These are phyloP conservation scores for Miltochrista miniata DNA, from an alignment of 2,888 invertebrate species.

Conservation along the genomic window DNA sequence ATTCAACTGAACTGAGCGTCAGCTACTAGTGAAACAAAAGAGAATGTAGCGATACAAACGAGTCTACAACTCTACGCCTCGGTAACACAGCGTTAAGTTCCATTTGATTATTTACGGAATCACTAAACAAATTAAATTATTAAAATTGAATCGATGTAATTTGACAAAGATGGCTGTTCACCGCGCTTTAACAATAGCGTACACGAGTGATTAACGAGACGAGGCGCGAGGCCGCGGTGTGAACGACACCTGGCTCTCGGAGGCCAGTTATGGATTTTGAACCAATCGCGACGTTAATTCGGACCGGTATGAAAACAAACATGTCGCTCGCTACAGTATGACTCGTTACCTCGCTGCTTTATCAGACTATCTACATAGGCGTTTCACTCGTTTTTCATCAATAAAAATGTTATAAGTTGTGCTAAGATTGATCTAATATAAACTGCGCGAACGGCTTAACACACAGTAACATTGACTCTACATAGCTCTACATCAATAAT, in stretches of 20 bases:
- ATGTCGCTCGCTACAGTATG: slow-evolving; percentile 63
- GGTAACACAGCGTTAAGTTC: slow-evolving; percentile 66
- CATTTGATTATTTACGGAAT: slow-evolving; percentile 60
- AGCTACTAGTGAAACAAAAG: slow-evolving; percentile 77
- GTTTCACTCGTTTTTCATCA: slow-evolving; percentile 62
- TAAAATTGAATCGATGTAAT: slow-evolving; percentile 77
- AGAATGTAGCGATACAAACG: slow-evolving; percentile 73
- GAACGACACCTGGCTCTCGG: slow-evolving; percentile 84
- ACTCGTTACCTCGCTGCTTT: slow-evolving; percentile 47
- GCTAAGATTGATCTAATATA: slow-evolving; percentile 30
- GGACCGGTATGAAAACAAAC: slow-evolving; percentile 83
- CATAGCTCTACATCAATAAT: slow-evolving; percentile 5
- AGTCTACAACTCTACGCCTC: slow-evolving; percentile 63
- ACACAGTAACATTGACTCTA: slow-evolving; percentile 15
- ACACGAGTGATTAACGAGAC: slow-evolving; percentile 83
- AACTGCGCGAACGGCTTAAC: slow-evolving; percentile 36
- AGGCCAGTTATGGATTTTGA: slow-evolving; percentile 84
- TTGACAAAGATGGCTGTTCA: slow-evolving; percentile 83
- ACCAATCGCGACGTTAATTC: slow-evolving; percentile 83
- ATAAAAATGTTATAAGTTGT: slow-evolving; percentile 62
- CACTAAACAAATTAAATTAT: slow-evolving; percentile 63
- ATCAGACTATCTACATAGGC: slow-evolving; percentile 61
- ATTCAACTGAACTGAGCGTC: slow-evolving; percentile 55
- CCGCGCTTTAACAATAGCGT: slow-evolving; percentile 81
- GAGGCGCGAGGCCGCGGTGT: slow-evolving; percentile 84